These are phyloP conservation scores for Chanos chanos DNA, from an alignment of 2,797 vertebrate species.

Conservation along the genomic window DNA sequence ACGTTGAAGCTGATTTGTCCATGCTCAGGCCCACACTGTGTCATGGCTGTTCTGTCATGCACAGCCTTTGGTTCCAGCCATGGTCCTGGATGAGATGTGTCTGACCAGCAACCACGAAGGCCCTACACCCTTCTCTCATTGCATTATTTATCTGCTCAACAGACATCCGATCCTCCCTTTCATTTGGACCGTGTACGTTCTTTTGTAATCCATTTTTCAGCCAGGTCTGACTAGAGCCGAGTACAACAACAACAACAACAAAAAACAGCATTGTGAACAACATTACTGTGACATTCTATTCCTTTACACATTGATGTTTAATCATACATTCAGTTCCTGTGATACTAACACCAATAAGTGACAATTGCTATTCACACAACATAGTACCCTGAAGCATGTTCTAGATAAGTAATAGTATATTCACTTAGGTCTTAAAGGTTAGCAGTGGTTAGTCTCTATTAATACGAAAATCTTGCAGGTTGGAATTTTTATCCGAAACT, in stretches of 20 bases:
- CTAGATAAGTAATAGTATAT: no score
- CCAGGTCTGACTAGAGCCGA: conserved; percentile 12
- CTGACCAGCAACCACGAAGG: conserved; percentile 4
- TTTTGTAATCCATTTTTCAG: conserved; percentile 31
- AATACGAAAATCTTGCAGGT: no score
- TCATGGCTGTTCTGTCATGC: conserved; percentile 12
- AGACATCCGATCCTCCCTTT: conserved; percentile 19
- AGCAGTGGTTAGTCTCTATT: no score
- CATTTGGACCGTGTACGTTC: conserved; percentile 24
- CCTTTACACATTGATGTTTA: no score
- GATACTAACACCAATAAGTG: no score
- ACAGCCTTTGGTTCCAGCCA: conserved; percentile 29
- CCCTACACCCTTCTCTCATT: conserved; percentile 26
- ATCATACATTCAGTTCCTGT: no score
- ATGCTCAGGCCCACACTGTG: conserved; percentile 1
- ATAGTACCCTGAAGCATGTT: no score
- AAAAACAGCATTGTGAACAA: no score
- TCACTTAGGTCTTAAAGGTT: no score
- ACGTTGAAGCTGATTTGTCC: neutral
- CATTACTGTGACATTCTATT: no score
- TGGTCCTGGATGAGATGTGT: conserved; percentile 6
- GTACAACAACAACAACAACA: neutral
- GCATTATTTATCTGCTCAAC: conserved; percentile 31
- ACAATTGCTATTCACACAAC: no score
- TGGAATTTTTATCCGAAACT: no score